Conservation (phyloP, 2,888 invertebrate species). For the Oligia strigilis region DNA sequence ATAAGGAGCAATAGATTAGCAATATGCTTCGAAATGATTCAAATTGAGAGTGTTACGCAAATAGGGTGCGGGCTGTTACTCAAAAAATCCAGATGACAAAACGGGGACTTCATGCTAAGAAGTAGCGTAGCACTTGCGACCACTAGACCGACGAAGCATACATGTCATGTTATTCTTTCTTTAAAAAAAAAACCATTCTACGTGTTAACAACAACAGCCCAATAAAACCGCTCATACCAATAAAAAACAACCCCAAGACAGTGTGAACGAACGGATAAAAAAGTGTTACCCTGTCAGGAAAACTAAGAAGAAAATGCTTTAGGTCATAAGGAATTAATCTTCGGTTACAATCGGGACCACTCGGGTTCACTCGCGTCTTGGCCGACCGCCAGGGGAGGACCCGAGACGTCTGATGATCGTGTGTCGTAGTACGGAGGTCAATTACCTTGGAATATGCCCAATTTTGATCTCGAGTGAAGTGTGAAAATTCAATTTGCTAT, state of each 20-base stretch:
- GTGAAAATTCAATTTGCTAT: slow-evolving; percentile 53
- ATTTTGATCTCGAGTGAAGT: slow-evolving; percentile 43
- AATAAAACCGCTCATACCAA: slow-evolving; percentile 2
- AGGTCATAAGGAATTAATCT: slow-evolving; percentile 60
- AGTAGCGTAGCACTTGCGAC: neutral
- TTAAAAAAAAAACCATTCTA: slow-evolving; percentile 3
- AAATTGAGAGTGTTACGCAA: too few species aligned
- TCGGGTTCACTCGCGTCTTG: slow-evolving; percentile 48
- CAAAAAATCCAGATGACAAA: neutral
- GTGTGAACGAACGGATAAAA: slow-evolving; percentile 62
- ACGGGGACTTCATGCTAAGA: neutral
- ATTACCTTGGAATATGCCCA: slow-evolving; percentile 53
- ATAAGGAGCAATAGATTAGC: too few species aligned
- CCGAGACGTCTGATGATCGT: slow-evolving; percentile 54
- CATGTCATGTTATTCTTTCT: too few species aligned
- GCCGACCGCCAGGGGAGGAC: slow-evolving; percentile 54
- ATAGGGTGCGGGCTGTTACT: neutral
- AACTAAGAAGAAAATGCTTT: slow-evolving; percentile 29
- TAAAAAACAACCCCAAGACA: slow-evolving; percentile 27
- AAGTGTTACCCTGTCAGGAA: slow-evolving; percentile 44
- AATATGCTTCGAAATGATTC: too few species aligned
- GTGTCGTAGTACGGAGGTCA: slow-evolving; percentile 52
- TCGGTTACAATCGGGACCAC: slow-evolving; percentile 30
- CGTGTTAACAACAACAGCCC: neutral
- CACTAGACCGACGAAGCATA: neutral